phyloP scores from a whole-genome alignment of 2,888 invertebrate genomes.

The Neoitamus cyanurus region DNA sequence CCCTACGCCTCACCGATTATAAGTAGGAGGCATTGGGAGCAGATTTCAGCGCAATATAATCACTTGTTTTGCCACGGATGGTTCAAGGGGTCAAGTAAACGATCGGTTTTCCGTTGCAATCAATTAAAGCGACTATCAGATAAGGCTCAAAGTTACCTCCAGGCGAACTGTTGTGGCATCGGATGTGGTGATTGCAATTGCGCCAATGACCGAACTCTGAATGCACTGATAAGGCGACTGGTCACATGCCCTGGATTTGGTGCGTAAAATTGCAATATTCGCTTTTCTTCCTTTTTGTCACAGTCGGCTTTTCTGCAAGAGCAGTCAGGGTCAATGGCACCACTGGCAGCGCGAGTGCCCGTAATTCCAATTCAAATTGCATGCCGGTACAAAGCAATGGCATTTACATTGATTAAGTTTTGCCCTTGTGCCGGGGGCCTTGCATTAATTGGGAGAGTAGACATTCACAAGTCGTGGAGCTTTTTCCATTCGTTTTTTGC shows the following conservation, averaged over 20 bases:
- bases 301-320: background rate
- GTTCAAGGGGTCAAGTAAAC: background rate
- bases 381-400: background rate
- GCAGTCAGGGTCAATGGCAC: background rate
- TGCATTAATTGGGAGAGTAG: background rate
- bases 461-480: background rate
- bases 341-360: background rate
- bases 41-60: background rate
- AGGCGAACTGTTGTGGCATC: background rate
- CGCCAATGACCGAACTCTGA: background rate
- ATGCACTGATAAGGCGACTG: background rate
- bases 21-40: too few species aligned
- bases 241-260: background rate
- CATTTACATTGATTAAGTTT: conserved; percentile 1
- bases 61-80: background rate
- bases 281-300: background rate
- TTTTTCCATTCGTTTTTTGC: background rate
- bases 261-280: background rate
- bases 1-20: background rate
- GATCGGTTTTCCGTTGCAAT: background rate
- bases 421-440: background rate
- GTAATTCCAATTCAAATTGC: background rate
- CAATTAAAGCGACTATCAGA: background rate
- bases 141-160: background rate
- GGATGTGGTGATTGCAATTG: background rate